A percentile compares a stretch with the other conserved stretches of the same genome.
Conservation (phyloP, 2,113 vertebrate genomes). For the Elephas maximus region DNA sequence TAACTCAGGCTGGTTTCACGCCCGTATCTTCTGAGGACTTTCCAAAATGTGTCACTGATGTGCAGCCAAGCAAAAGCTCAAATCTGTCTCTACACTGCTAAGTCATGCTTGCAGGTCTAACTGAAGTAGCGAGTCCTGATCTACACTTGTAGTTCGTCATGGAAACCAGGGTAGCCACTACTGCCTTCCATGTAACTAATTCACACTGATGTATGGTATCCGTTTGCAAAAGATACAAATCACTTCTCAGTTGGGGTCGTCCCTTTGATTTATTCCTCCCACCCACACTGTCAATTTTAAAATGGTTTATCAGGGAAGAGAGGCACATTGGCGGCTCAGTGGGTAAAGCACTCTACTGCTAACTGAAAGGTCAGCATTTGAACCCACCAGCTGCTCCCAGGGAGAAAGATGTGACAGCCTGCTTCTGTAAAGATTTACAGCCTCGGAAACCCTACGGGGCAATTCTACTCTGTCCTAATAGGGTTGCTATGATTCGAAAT, state of each 20-base stretch:
- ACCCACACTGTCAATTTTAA: not conserved
- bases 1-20: slow-evolving; percentile 25
- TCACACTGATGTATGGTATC: not conserved
- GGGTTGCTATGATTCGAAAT: too few species aligned
- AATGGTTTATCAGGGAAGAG: not conserved
- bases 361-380: too few species aligned
- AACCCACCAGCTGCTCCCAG: too few species aligned
- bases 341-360: too few species aligned
- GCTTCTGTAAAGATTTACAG: too few species aligned
- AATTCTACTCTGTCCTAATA: too few species aligned
- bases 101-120: not conserved
- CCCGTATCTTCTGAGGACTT: not conserved
- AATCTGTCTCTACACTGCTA: slow-evolving; percentile 13
- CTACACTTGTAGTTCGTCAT: not conserved
- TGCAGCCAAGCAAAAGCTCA: slow-evolving; percentile 16
- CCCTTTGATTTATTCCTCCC: not conserved
- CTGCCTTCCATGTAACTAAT: not conserved
- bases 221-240: not conserved
- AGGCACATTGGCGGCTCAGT: too few species aligned
- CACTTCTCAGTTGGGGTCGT: not conserved
- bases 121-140: not conserved
- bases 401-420: too few species aligned
- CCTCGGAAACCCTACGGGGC: too few species aligned
- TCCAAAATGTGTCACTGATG: slow-evolving; percentile 13
- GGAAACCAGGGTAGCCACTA: not conserved